Base-by-base conservation (phyloP, 2,797 vertebrate species). In the Macropus fuliginosus region DNA sequence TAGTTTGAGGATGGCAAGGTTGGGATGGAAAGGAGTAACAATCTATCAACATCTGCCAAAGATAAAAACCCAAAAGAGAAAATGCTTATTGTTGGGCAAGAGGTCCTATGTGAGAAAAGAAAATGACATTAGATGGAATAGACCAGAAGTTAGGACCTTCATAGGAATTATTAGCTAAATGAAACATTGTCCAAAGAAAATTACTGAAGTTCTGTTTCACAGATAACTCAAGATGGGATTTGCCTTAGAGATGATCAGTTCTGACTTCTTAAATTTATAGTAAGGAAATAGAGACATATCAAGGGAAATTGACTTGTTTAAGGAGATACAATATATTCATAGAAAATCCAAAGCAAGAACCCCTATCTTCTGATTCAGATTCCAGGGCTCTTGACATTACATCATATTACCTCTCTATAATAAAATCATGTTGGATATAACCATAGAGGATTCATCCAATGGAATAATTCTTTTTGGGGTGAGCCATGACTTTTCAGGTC, bases 131-230 rank as follows among this genome's bases (percentile, higher is more conserved):
- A 55, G 31, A 92, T 11, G 54, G 94, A 62, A 91, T 55, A 92
- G 54, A 11, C 56, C 56, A 40, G 12, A 54, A 29, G 34, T 94
- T 52, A 57, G 74, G 46, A 29, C 62, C 93, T 94, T 95, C 59
- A 62, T 50, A 96, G 91, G 54, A 94, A 55, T 90, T 54, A 1
- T 92, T 87, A 91, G n/a, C 57, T 54, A 90, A 93, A 93, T 21
- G 4, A 87, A 81, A 95, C 93, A 66, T 89, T 55, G 89, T 27
- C 16, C 34, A 31, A 90, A 92, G 40, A 87, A 74, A 91, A 29
- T 46, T 10, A 46, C 6, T 46, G 8, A 81, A 81, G 74, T 81
- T 46, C 40, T 24, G 3, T 46, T 81, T 81, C 74, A 40, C n/a
- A 74, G n/a, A 40, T 74, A 74, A 40, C 40, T 74, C 16, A 9